These are phyloP conservation scores for Sorex araneus DNA, from an alignment of 2,113 vertebrate genomes.

Conservation along the genomic window DNA sequence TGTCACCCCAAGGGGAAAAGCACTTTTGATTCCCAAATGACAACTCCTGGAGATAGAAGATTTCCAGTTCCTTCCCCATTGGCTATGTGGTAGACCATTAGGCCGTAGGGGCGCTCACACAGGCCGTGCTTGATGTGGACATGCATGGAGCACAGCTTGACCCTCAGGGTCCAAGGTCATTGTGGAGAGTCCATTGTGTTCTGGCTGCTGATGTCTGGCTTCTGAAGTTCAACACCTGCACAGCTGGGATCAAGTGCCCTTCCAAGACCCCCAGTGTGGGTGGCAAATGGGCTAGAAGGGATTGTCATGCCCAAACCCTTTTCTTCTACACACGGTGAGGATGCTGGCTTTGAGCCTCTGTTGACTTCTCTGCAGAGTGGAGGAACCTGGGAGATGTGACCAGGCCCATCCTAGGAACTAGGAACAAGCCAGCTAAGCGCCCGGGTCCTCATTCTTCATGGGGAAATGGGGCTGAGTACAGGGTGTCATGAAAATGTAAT, in stretches of 20 bases:
- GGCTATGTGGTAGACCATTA: no score
- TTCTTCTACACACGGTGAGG: background rate
- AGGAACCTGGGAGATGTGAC: background rate
- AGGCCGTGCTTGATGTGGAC: no score
- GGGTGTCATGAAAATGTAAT: background rate
- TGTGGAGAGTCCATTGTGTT: no score
- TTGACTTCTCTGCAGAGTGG: background rate
- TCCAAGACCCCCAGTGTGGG: background rate
- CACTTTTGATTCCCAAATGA: background rate
- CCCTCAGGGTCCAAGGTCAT: no score
- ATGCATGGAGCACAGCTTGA: no score
- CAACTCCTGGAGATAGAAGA: no score
- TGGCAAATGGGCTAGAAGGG: background rate
- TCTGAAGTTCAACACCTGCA: no score
- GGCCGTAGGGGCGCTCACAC: no score
- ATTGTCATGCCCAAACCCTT: background rate
- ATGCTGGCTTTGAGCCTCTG: background rate
- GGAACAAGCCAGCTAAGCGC: background rate
- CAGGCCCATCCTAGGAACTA: no score
- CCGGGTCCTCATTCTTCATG: background rate
- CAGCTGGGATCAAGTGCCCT: fast-evolving
- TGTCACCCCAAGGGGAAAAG: background rate
- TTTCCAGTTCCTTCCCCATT: no score
- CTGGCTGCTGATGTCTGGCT: no score
- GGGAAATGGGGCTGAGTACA: background rate